Conservation (phyloP, 1,140 invertebrate genomes). For the Micrasema minimum region DNA sequence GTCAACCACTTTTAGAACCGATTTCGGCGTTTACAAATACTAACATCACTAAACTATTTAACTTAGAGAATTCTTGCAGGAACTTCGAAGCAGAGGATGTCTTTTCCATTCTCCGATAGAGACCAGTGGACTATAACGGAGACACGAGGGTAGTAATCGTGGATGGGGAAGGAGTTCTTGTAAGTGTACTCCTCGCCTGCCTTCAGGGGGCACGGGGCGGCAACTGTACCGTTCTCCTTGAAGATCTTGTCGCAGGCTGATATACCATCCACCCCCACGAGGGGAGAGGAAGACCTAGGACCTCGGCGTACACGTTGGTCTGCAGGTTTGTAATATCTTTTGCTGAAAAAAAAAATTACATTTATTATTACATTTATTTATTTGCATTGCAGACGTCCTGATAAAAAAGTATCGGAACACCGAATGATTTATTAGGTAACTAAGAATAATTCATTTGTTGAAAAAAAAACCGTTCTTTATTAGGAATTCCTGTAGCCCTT, state of each 20-base stretch:
- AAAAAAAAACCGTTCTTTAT: too few relatives aligned
- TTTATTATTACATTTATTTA: too few relatives aligned
- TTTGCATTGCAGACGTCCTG: too few relatives aligned
- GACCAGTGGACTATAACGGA: slow-evolving; percentile 73
- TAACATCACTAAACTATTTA: too few relatives aligned
- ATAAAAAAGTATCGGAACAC: too few relatives aligned
- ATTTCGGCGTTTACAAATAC: too few relatives aligned
- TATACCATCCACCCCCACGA: slow-evolving; percentile 79
- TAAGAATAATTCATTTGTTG: too few relatives aligned
- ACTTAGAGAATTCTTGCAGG: slow-evolving; percentile 70
- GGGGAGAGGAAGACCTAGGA: slow-evolving; percentile 75
- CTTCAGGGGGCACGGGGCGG: slow-evolving; percentile 74
- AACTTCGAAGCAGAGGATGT: slow-evolving; percentile 74
- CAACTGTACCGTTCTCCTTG: slow-evolving; percentile 65
- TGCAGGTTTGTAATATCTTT: slow-evolving; percentile 62
- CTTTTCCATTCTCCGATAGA: slow-evolving; percentile 63
- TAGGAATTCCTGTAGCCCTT: too few relatives aligned
- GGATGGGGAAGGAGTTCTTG: slow-evolving; percentile 74
- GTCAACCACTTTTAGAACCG: too few relatives aligned
- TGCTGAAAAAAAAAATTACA: slow-evolving; percentile 53
- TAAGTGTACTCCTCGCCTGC: slow-evolving; percentile 74
- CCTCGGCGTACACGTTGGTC: slow-evolving; percentile 70
- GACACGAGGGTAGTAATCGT: slow-evolving; percentile 75
- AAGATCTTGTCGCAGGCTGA: slow-evolving; percentile 75
- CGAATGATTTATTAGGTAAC: too few relatives aligned